Evolutionary conservation across 2,888 invertebrate genomes (phyloP).

Genomic region (Thecocarcelia acutangulata): DNA sequence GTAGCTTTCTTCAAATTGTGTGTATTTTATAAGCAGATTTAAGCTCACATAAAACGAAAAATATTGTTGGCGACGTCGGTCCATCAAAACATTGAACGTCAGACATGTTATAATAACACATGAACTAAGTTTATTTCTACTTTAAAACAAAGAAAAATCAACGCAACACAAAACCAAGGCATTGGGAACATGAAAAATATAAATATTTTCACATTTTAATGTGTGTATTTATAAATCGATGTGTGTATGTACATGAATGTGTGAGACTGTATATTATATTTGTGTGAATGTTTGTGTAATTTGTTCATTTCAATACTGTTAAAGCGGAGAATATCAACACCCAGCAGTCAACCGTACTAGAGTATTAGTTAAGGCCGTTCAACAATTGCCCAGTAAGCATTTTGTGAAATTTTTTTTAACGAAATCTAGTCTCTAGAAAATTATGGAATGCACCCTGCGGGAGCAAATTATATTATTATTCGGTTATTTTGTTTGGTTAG

Average conservation of each 20-base stretch:
- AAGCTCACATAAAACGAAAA: slow-evolving; percentile 32
- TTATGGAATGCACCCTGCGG: too few relatives aligned
- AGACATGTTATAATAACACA: slow-evolving; percentile 60
- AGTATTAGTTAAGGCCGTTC: not conserved
- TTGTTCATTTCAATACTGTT: slow-evolving; percentile 71
- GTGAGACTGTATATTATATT: slow-evolving; percentile 11
- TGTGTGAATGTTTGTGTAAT: not conserved
- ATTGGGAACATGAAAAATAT: slow-evolving; percentile 55
- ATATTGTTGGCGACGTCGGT: slow-evolving; percentile 73
- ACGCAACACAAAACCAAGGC: slow-evolving; percentile 37
- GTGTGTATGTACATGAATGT: slow-evolving; percentile 5
- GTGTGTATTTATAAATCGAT: slow-evolving; percentile 10
- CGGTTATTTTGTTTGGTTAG: too few relatives aligned
- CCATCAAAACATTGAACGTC: slow-evolving; percentile 66
- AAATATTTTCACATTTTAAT: slow-evolving; percentile 49
- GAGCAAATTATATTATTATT: too few relatives aligned
- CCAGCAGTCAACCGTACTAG: slow-evolving; percentile 58
- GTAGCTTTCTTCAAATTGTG: slow-evolving; percentile 7
- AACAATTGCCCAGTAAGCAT: too few relatives aligned
- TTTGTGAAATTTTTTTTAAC: too few relatives aligned
- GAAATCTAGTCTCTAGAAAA: too few relatives aligned
- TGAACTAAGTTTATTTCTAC: slow-evolving; percentile 61
- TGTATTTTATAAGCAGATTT: slow-evolving; percentile 16
- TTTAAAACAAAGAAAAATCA: slow-evolving; percentile 44
- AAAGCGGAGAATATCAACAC: slow-evolving; percentile 69